Evolutionary conservation across 2,888 invertebrate genomes (phyloP), one percentile per base, ranked within the genome.

Genomic region (Xestia sexstrigata): DNA sequence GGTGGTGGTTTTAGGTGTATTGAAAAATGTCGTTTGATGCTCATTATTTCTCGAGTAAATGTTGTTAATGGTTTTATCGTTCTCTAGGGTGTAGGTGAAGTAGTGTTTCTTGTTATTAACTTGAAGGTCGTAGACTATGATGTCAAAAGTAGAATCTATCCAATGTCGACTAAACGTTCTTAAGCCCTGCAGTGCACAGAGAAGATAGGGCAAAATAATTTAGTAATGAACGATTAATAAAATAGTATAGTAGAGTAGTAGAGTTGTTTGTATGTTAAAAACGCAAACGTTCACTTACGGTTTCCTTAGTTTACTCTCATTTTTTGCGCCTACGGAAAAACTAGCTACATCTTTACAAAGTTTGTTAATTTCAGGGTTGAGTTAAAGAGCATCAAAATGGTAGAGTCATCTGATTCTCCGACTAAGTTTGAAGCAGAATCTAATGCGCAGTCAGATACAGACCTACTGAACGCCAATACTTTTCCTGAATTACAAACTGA

Each of bases 321-420:
- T 58, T 35, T n/a, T n/a, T n/a, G n/a, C 26, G 15, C 15, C 26
- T 26, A 26, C 15, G 58, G 5, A 55, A 55, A 55, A 23, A 11
- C 8, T 23, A 23, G 52, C 55, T 7, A 17, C 30, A 60, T 30
- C 65, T 65, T 42, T 65, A n/a, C 20, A 70, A 62, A 20, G 20
- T 65, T 23, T 47, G 23, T 45, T 55, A 39, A 71, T 93, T 93
- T 76, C 87, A 96, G 96, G 1, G 95, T 96, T 47, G 96, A 96
- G 88, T 84, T 96, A 9, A 95, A 95, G 82, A 95, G 95, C 72
- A 66, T 94, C 9, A 96, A 94, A 88, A 70, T 93, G 4, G 52
- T 92, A 2, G 87, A 89, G 62, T 26, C 82, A n/a, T 78, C 87
- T 15, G 82, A 86, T 15, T 13, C 60, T 39, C 26, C 15, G 7